Base-by-base conservation (phyloP, 2,113 vertebrate genomes). In the Pagrus major region DNA sequence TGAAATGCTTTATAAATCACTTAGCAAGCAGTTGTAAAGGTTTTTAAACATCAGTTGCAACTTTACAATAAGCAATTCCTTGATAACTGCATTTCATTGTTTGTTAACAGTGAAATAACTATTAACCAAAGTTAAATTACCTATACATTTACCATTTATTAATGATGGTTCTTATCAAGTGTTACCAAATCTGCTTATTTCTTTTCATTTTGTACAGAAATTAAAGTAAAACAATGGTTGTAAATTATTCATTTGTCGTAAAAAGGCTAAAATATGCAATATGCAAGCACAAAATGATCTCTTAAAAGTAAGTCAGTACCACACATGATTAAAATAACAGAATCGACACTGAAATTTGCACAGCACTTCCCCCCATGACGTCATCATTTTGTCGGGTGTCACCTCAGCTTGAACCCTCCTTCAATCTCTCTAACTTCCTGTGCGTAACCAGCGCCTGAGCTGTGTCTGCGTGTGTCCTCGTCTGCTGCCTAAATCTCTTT, bases 381-480 rank as follows among this genome's bases (percentile, higher is more conserved):
- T 74, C 78, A 71, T 68, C 78, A 67, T 89, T 87, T 89, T 61
- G 71, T 78, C 85, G 77, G 87, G 84, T 80, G 78, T 81, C 61
- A 56, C 78, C 81, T 73, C 71, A 44, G 81, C 67, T 67, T 74
- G 84, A 84, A 60, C 74, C 63, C 42, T 33, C 20, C 39, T 56
- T 72, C 61, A 10, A 6, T 49, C 64, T 52, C 37, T 63, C 16
- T 12, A 9, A 67, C 85, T 73, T 74, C 88, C 78, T 76, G 74
- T 58, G 47, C 3, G 15, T 59, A 73, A 65, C 51, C 27, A 1
- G 75, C 23, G 12, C 68, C 66, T 72, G 68, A 65, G 76, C 85
- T 63, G 76, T 69, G 47, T 29, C 47, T 39, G 59, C 12, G 14
- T 70, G 72, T 66, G 76, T 76, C 69, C 56, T 55, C 14, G 23